Base-by-base conservation (phyloP, 2,113 vertebrate genomes). In the Apistogramma diplotaenia region DNA sequence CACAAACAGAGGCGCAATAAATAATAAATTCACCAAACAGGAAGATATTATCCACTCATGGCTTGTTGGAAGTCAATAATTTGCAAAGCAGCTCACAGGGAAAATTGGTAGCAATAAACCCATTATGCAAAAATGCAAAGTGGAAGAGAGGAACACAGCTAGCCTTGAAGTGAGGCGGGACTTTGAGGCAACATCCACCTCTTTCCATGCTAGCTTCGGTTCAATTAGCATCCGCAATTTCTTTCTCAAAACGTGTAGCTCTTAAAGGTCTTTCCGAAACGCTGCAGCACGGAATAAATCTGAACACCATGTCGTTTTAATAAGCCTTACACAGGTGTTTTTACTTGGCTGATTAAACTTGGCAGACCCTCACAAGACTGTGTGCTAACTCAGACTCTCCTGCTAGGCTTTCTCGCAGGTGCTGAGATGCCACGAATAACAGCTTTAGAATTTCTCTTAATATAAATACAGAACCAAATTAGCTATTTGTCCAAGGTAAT, bases 11-110 rank as follows among this genome's bases (percentile, higher is more conserved):
- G 76, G 87, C 35, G 55, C 87, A 84, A 87, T 93, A 92, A 94
- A 94, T 93, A 92, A 93, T 85, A 83, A 84, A 90, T 87, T 72
- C 78, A 65, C 81, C 80, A 88, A 89, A 93, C 82, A 89, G 85
- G 85, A 85, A 62, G 79, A 82, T 89, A 87, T 89, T 87, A 90
- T 90, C 84, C 78, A 85, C 87, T 89, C 76, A 82, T 76, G 78
- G 78, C 60, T 85, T 88, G 76, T 82, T 90, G 81, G 57, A 88
- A 89, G 83, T 87, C 51, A 85, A 83, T 85, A 59, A 84, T 91
- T 92, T 86, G 79, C 79, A 85, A 89, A 89, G 82, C 76, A 85
- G 76, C 83, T 87, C 77, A 80, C 58, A 27, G 65, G 74, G 76
- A 87, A 87, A 89, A 85, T 60, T 79, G 73, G 70, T 58, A 56